phyloP scores from a whole-genome alignment of 2,888 invertebrate genomes.

The Andrena fulva region DNA sequence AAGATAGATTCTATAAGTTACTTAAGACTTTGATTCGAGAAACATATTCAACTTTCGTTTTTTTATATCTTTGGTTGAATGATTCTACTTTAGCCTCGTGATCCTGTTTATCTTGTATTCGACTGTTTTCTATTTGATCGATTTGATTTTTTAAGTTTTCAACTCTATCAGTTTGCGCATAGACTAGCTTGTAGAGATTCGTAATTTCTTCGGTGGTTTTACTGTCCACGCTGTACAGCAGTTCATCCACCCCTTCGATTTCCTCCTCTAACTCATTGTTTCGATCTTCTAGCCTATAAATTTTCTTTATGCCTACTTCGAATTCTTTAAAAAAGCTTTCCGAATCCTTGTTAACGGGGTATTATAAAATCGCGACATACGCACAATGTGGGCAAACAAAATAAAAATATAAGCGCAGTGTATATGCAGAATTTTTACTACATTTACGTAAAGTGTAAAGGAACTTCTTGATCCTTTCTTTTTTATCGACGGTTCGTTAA shows the following conservation, averaged over 20 bases:
- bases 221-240: conserved; percentile 50
- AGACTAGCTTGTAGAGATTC: conserved; percentile 62
- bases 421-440: no score
- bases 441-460: background rate
- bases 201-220: conserved; percentile 73
- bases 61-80: conserved; percentile 69
- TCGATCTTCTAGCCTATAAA: conserved; percentile 71
- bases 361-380: background rate
- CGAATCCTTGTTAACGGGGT: background rate
- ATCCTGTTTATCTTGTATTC: conserved; percentile 58
- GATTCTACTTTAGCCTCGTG: conserved; percentile 66
- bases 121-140: conserved; percentile 53
- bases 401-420: background rate
- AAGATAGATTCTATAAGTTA: conserved; percentile 58
- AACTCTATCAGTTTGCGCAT: conserved; percentile 55
- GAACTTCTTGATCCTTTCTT: background rate
- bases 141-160: conserved; percentile 58
- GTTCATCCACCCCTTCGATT: conserved; percentile 55
- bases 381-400: background rate
- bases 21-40: conserved; percentile 77
- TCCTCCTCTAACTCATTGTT: conserved; percentile 70
- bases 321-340: background rate
- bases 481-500: background rate
- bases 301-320: background rate
- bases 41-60: conserved; percentile 67